A percentile compares a stretch with the other conserved stretches of the same genome.
Evolutionary conservation across 53 echinoderm and acorn worm species (phyloP).

Genomic region (Paracentrotus lividus): DNA sequence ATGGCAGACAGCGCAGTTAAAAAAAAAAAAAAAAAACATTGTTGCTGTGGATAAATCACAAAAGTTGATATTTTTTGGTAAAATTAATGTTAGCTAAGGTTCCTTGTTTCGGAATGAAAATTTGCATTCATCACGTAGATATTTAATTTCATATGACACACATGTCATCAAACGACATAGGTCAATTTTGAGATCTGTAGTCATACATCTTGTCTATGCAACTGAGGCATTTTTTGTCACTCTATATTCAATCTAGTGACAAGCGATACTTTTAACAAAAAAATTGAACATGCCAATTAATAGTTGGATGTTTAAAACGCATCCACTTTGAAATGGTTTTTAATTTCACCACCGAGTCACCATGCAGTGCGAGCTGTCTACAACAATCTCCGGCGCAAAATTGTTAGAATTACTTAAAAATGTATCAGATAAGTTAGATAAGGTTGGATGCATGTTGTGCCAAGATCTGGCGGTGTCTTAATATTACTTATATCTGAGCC

Average conservation of each 20-base stretch:
- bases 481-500: conserved; percentile 5
- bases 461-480: conserved; percentile 17
- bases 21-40: too few relatives aligned
- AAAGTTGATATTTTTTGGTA: too few relatives aligned
- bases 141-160: too few relatives aligned
- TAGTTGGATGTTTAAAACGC: neutral
- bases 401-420: conserved; percentile 31
- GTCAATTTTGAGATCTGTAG: neutral
- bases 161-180: neutral
- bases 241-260: neutral
- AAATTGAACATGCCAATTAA: neutral
- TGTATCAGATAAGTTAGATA: conserved; percentile 19
- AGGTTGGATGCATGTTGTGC: neutral
- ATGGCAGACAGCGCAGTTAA: too few relatives aligned
- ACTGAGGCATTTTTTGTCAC: neutral
- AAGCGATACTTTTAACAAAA: neutral
- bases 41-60: too few relatives aligned
- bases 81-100: too few relatives aligned
- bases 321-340: conserved; percentile 8
- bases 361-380: neutral
- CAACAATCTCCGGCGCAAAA: neutral
- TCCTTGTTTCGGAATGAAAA: too few relatives aligned
- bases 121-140: too few relatives aligned
- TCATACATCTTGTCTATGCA: neutral
- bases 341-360: conserved; percentile 1